Conservation (phyloP, 1,140 invertebrate species). For the Stegodyphus dumicola region DNA sequence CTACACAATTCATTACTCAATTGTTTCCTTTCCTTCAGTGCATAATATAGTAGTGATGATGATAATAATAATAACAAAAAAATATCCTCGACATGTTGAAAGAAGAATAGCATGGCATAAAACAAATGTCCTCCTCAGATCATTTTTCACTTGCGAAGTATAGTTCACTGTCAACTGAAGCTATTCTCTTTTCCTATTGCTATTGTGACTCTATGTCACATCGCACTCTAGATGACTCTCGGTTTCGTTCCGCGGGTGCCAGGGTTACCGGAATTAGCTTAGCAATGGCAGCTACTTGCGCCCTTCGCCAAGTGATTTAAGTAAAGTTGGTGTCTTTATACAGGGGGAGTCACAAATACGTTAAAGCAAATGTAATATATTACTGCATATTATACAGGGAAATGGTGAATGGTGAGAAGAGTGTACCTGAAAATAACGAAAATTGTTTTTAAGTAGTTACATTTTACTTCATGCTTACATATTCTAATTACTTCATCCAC, state of each 20-base stretch:
- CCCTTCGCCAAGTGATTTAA: too few relatives aligned
- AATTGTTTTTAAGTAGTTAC: too few relatives aligned
- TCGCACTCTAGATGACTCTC: background rate
- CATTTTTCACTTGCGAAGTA: slow-evolving; percentile 25
- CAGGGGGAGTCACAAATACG: too few relatives aligned
- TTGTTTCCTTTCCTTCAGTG: slow-evolving; percentile 35
- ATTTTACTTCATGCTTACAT: too few relatives aligned
- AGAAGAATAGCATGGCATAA: slow-evolving; percentile 54
- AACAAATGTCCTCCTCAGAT: slow-evolving; percentile 39
- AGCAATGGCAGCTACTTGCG: too few relatives aligned
- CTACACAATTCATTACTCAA: slow-evolving; percentile 21
- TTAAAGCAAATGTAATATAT: too few relatives aligned
- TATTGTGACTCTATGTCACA: slow-evolving; percentile 22
- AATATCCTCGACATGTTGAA: slow-evolving; percentile 34
- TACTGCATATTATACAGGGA: too few relatives aligned
- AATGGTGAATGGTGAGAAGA: too few relatives aligned
- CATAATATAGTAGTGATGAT: slow-evolving; percentile 32
- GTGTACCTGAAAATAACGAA: too few relatives aligned
- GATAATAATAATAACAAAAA: background rate
- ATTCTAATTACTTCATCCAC: too few relatives aligned
- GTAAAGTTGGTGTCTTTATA: too few relatives aligned
- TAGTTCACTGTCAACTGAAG: slow-evolving; percentile 9
- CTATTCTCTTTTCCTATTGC: slow-evolving; percentile 8
- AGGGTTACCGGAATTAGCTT: background rate
- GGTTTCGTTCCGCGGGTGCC: background rate